Percentiles rank a stretch among this genome's conserved stretches.
These are phyloP conservation scores for Tiphia femorata DNA, from an alignment of 2,888 invertebrate species.

Conservation along the genomic window DNA sequence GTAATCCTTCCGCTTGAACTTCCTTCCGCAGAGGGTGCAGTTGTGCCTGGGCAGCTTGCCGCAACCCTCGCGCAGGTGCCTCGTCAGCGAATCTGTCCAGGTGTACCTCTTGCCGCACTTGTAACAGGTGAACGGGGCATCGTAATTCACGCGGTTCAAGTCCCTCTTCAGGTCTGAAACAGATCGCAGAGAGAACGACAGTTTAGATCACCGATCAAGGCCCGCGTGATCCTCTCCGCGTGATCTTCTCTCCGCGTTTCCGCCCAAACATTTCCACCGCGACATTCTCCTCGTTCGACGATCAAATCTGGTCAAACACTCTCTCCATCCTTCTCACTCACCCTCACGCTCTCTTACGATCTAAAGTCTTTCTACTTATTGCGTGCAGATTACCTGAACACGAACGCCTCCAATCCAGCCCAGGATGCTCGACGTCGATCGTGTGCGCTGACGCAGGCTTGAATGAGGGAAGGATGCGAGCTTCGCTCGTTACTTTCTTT, in stretches of 20 bases:
- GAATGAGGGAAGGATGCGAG: too few species aligned
- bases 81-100: slow-evolving; percentile 59
- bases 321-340: background rate
- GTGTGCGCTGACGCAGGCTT: too few species aligned
- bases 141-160: slow-evolving; percentile 46
- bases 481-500: too few species aligned
- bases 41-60: slow-evolving; percentile 47
- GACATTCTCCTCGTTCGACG: too few species aligned
- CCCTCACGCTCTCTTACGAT: too few species aligned
- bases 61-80: slow-evolving; percentile 58
- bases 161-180: slow-evolving; percentile 51
- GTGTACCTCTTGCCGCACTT: slow-evolving; percentile 62
- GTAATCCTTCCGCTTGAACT: slow-evolving; percentile 61
- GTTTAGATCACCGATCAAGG: too few species aligned
- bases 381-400: too few species aligned
- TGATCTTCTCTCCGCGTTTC: background rate
- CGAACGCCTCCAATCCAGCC: too few species aligned
- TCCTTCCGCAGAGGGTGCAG: slow-evolving; percentile 58
- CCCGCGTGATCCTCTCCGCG: slow-evolving; percentile 5
- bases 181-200: slow-evolving; percentile 25
- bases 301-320: too few species aligned
- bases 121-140: slow-evolving; percentile 52
- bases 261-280: too few species aligned
- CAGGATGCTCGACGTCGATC: too few species aligned
- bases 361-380: too few species aligned